Percentiles rank a stretch among this genome's conserved stretches.
phyloP scores from a whole-genome alignment of 2,113 vertebrate species.

The Thinocorus orbignyianus region DNA sequence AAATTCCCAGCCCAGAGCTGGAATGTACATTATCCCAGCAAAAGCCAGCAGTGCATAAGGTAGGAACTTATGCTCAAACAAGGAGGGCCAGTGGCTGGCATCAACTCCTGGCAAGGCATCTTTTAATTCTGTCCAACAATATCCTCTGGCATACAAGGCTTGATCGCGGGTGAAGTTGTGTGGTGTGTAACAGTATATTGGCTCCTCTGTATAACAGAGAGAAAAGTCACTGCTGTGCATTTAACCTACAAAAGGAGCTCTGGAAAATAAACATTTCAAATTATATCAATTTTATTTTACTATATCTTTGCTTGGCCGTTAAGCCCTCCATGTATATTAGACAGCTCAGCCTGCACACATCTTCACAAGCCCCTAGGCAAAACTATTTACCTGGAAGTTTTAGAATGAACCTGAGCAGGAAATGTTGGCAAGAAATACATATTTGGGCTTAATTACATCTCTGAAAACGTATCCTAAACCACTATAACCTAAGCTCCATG shows the following conservation, averaged over 20 bases:
- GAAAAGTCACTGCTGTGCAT: slow-evolving; percentile 78
- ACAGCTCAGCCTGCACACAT: not conserved
- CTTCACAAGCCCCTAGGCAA: not conserved
- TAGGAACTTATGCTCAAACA: slow-evolving; percentile 98
- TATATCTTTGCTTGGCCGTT: not conserved
- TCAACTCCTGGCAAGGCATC: slow-evolving; percentile 91
- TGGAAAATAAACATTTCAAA: slow-evolving; percentile 77
- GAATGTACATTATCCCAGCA: slow-evolving; percentile 97
- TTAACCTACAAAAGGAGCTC: slow-evolving; percentile 77
- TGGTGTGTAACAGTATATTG: slow-evolving; percentile 99
- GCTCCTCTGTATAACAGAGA: slow-evolving; percentile 92
- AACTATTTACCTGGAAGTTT: not conserved
- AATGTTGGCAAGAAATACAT: not conserved
- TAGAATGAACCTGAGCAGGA: not conserved
- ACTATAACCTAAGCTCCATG: not conserved
- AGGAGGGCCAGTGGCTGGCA: slow-evolving; percentile 88
- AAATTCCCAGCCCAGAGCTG: slow-evolving; percentile 96
- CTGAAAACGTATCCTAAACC: not conserved
- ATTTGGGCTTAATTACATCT: not conserved
- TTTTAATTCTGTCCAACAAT: slow-evolving; percentile 99
- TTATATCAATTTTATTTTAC: slow-evolving; percentile 50
- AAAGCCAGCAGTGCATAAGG: slow-evolving; percentile 97
- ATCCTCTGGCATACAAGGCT: slow-evolving; percentile 97
- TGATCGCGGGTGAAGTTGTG: slow-evolving; percentile 99
- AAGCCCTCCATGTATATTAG: not conserved